phyloP scores from a whole-genome alignment of 53 echinoderm and acorn worm species.

The Apostichopus leukothele region DNA sequence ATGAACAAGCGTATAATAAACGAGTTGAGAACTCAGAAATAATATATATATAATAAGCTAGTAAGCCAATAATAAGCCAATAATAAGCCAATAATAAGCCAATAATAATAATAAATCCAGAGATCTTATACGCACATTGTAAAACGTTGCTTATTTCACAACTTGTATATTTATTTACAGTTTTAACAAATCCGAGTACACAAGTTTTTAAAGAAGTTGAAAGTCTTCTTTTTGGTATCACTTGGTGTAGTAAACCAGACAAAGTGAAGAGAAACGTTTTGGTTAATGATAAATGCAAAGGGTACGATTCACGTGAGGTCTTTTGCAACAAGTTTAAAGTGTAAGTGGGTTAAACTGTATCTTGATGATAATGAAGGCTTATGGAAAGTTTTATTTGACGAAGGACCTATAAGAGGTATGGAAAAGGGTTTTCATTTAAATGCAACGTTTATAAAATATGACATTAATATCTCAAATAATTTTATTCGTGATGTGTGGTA shows the following conservation, averaged over 20 bases:
- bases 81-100: no score
- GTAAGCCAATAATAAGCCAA: no score
- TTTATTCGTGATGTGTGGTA: not conserved
- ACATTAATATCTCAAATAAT: not conserved
- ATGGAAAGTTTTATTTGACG: constrained; percentile 2
- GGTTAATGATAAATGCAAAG: not conserved
- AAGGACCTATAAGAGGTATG: not conserved
- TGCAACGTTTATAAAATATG: not conserved
- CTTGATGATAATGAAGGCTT: not conserved
- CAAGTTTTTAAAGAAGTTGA: not conserved
- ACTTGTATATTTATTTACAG: not conserved
- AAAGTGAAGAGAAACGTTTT: not conserved
- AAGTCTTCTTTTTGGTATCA: not conserved
- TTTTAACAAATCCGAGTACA: not conserved
- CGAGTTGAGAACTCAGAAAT: no score
- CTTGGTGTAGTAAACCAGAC: not conserved
- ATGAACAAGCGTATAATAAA: no score
- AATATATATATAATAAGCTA: no score
- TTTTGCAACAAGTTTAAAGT: not conserved
- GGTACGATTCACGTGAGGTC: not conserved
- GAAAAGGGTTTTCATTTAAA: not conserved
- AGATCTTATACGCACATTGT: no score
- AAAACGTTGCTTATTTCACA: no score
- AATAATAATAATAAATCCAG: no score
- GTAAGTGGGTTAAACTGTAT: not conserved